These are phyloP conservation scores for Brachyopa scutellaris DNA, from an alignment of 2,888 invertebrate species.

Conservation along the genomic window DNA sequence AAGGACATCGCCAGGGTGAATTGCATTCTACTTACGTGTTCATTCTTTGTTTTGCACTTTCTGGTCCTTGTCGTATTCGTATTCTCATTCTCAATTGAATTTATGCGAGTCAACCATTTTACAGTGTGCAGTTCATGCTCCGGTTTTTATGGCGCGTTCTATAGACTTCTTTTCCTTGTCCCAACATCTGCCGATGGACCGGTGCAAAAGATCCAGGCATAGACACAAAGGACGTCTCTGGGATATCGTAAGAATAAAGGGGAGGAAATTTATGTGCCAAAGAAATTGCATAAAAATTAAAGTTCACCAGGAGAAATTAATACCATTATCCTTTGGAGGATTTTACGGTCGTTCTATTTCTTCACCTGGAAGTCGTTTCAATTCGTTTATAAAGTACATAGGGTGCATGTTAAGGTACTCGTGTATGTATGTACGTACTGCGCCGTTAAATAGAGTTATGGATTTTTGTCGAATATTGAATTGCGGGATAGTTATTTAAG, in stretches of 20 bases:
- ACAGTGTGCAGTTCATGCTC: too few relatives aligned
- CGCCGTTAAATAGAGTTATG: background rate
- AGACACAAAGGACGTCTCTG: too few relatives aligned
- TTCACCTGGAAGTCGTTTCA: slow-evolving; percentile 2
- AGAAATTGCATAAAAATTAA: slow-evolving; percentile 44
- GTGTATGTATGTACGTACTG: too few relatives aligned
- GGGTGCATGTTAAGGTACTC: too few relatives aligned
- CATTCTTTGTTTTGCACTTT: slow-evolving; percentile 19
- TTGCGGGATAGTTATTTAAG: background rate
- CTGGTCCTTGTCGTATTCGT: background rate
- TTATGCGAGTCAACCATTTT: slow-evolving; percentile 17
- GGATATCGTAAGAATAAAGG: background rate
- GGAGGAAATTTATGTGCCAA: too few relatives aligned
- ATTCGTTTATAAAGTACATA: too few relatives aligned
- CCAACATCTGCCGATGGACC: slow-evolving; percentile 18
- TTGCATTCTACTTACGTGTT: slow-evolving; percentile 23
- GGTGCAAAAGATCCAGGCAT: background rate
- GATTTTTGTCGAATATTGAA: background rate
- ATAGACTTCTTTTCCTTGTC: background rate
- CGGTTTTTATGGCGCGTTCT: too few relatives aligned
- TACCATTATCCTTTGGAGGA: background rate
- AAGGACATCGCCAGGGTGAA: slow-evolving; percentile 2
- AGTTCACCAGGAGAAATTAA: slow-evolving; percentile 1
- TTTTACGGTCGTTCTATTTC: slow-evolving; percentile 2
- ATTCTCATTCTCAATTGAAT: slow-evolving; percentile 18